Percentiles rank a stretch among this genome's conserved stretches.
Evolutionary conservation across 2,113 vertebrate species (phyloP).

Genomic region (Leptosomus discolor): DNA sequence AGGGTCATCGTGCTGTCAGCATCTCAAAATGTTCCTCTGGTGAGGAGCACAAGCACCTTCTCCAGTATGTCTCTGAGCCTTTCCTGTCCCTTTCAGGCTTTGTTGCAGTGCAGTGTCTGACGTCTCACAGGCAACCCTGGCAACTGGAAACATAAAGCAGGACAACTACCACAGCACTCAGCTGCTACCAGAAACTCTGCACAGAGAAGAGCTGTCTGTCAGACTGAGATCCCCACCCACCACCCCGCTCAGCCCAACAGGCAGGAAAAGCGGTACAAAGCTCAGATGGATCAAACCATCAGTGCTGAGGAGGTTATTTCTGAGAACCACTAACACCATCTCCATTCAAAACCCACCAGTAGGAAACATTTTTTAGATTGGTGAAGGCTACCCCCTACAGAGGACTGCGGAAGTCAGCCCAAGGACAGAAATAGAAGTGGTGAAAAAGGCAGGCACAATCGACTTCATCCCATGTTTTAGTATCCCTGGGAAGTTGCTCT

Average conservation of each 20-base stretch:
- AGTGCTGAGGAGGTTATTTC: neutral
- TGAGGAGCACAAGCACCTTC: neutral
- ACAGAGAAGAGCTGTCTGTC: neutral
- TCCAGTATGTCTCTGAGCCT: neutral
- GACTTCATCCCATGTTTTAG: neutral
- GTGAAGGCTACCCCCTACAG: neutral
- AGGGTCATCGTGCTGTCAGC: neutral
- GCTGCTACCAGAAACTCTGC: neutral
- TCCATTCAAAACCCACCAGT: neutral
- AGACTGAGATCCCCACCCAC: neutral
- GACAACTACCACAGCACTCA: neutral
- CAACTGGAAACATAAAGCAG: neutral
- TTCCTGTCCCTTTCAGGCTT: neutral
- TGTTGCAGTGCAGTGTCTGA: neutral
- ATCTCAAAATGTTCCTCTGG: neutral
- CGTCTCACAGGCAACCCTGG: neutral
- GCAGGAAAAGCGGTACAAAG: neutral
- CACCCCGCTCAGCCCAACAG: neutral
- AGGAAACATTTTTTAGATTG: neutral
- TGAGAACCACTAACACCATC: neutral
- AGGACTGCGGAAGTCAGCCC: neutral
- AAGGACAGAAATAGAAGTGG: neutral
- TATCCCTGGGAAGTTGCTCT: neutral
- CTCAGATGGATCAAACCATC: neutral
- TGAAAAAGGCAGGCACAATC: neutral